These are phyloP conservation scores for Catamblyrhynchus diadema DNA, from an alignment of 2,797 vertebrate species.

Conservation along the genomic window DNA sequence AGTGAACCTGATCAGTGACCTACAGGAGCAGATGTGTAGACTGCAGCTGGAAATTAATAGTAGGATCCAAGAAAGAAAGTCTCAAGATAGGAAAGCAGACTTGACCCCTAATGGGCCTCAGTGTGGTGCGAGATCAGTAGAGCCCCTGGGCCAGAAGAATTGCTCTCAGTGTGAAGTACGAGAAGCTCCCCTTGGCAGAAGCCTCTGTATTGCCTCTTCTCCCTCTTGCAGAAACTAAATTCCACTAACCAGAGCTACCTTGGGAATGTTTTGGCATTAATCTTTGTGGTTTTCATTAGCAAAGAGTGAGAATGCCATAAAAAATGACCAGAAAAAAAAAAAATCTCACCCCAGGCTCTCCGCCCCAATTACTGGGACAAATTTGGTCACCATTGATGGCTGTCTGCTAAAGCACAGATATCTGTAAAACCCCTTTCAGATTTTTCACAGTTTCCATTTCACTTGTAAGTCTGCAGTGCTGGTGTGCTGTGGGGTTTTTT, in stretches of 20 bases:
- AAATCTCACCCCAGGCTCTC: background rate
- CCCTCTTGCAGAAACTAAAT: conserved; percentile 25
- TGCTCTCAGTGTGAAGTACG: conserved; percentile 84
- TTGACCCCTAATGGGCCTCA: conserved; percentile 57
- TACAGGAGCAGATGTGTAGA: conserved; percentile 97
- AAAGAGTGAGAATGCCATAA: background rate
- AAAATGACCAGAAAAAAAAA: background rate
- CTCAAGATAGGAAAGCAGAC: conserved; percentile 77
- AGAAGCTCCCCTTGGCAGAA: conserved; percentile 73
- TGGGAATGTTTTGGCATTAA: conserved; percentile 20
- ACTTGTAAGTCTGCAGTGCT: background rate
- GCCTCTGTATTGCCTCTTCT: conserved; percentile 56
- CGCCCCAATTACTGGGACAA: background rate
- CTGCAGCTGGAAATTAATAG: conserved; percentile 95
- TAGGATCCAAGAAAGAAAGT: conserved; percentile 92
- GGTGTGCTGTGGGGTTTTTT: background rate
- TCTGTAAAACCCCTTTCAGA: background rate
- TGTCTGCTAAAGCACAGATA: background rate
- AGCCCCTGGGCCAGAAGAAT: conserved; percentile 75
- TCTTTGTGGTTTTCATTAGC: background rate
- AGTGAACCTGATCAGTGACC: conserved; percentile 97
- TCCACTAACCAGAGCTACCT: conserved; percentile 51
- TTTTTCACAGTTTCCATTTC: background rate
- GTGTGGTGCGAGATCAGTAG: conserved; percentile 51
- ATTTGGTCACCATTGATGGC: background rate